phyloP scores from a whole-genome alignment of 2,888 invertebrate genomes.

The Stratiomys singularior region DNA sequence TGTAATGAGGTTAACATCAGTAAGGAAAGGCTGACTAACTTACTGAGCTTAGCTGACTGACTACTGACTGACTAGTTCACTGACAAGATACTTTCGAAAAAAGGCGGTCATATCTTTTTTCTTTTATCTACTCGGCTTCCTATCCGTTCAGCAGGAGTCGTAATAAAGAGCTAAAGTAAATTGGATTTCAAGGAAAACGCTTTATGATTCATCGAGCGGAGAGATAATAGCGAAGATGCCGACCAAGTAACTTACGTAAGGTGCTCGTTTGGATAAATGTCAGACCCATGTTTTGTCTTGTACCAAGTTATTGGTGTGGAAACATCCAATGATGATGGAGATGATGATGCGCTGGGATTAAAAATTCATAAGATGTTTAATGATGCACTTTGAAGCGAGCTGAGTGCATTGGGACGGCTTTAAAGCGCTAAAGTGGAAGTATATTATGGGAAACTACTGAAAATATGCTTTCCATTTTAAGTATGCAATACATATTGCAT shows the following conservation, averaged over 20 bases:
- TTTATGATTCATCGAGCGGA: not conserved
- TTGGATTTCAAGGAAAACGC: conserved; percentile 16
- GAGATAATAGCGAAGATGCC: not conserved
- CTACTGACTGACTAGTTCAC: not conserved
- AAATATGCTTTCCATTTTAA: too few relatives aligned
- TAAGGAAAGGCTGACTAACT: not conserved
- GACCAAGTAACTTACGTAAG: not conserved
- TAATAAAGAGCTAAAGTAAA: conserved; percentile 12
- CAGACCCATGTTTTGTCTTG: conserved; percentile 24
- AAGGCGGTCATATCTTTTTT: not conserved
- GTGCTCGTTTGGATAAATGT: conserved; percentile 6
- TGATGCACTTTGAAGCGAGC: not conserved
- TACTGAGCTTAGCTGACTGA: not conserved
- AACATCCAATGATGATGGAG: not conserved
- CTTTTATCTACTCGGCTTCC: not conserved
- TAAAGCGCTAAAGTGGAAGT: not conserved
- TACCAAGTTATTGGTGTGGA: not conserved
- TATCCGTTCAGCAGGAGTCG: not conserved
- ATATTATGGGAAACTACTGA: not conserved
- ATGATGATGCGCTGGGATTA: not conserved
- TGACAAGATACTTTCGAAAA: conserved; percentile 10
- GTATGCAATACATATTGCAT: too few relatives aligned
- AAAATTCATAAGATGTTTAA: not conserved
- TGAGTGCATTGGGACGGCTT: not conserved
- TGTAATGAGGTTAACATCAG: too few relatives aligned